Percentiles rank a stretch among this genome's conserved stretches.
These are phyloP conservation scores for Ommatoiulus sabulosus DNA, from an alignment of 2,888 invertebrate species.

Conservation along the genomic window DNA sequence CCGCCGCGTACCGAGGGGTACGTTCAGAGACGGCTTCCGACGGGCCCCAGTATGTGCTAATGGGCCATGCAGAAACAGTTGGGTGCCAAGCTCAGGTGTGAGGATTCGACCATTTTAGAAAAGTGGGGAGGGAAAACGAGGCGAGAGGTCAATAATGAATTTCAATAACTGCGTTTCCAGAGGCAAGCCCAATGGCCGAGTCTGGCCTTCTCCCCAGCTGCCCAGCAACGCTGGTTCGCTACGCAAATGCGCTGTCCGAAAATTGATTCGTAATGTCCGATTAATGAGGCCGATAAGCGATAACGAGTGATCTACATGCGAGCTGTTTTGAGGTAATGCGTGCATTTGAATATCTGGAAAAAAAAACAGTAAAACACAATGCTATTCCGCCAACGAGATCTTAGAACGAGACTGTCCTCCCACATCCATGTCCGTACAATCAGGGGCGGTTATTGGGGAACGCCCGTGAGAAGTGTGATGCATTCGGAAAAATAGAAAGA, in stretches of 20 bases:
- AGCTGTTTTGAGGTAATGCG: background rate
- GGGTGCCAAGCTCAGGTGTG: constrained; percentile 51
- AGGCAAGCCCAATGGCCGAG: background rate
- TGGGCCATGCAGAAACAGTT: constrained; percentile 47
- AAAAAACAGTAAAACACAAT: background rate
- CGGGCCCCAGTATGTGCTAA: constrained; percentile 45
- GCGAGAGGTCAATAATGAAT: constrained; percentile 35
- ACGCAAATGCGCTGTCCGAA: background rate
- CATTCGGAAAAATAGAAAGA: background rate
- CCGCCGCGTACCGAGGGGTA: background rate
- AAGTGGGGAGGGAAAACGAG: background rate
- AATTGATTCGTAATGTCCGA: background rate
- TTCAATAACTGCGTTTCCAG: background rate
- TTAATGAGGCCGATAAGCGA: background rate
- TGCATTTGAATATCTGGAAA: background rate
- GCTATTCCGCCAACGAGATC: constrained; percentile 17
- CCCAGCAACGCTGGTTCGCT: background rate
- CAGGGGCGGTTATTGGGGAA: constrained; percentile 21
- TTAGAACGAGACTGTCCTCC: constrained; percentile 12
- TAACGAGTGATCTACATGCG: background rate
- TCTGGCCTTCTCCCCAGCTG: background rate
- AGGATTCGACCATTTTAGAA: constrained; percentile 4
- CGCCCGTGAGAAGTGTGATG: background rate
- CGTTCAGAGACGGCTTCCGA: constrained; percentile 4
- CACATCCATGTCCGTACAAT: background rate